A percentile compares a stretch with the other conserved stretches of the same genome.
Evolutionary conservation across 2,888 invertebrate species (phyloP).

Genomic region (Neria commutata): DNA sequence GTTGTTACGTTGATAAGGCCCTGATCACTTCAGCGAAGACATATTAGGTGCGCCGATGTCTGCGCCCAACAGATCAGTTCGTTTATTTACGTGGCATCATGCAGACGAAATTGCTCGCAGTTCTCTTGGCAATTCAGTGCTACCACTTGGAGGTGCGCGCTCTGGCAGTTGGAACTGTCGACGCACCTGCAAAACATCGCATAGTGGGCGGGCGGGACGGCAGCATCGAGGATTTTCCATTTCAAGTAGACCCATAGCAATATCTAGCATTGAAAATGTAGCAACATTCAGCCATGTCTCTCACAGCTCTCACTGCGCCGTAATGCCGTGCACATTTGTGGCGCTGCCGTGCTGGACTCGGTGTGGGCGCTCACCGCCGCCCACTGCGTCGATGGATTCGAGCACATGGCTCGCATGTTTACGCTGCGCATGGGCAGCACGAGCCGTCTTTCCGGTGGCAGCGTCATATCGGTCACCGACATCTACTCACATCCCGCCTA

Average conservation of each 20-base stretch:
- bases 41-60: no score
- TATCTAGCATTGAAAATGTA: neutral
- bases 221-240: constrained; percentile 49
- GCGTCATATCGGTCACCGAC: constrained; percentile 40
- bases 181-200: constrained; percentile 35
- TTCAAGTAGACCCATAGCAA: constrained; percentile 39
- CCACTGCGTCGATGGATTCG: constrained; percentile 51
- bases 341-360: constrained; percentile 49
- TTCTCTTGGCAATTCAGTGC: no score
- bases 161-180: no score
- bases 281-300: neutral
- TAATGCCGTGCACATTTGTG: constrained; percentile 51
- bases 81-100: no score
- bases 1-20: no score
- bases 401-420: constrained; percentile 42
- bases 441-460: constrained; percentile 44
- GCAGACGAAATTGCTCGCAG: no score
- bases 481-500: constrained; percentile 54
- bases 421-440: constrained; percentile 49
- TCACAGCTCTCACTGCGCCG: constrained; percentile 52
- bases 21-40: no score
- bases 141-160: no score
- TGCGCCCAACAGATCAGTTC: no score
- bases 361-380: constrained; percentile 57
- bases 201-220: constrained; percentile 57